Evolutionary conservation across 2,888 invertebrate species (phyloP).

Genomic region (Dugesia japonica): DNA sequence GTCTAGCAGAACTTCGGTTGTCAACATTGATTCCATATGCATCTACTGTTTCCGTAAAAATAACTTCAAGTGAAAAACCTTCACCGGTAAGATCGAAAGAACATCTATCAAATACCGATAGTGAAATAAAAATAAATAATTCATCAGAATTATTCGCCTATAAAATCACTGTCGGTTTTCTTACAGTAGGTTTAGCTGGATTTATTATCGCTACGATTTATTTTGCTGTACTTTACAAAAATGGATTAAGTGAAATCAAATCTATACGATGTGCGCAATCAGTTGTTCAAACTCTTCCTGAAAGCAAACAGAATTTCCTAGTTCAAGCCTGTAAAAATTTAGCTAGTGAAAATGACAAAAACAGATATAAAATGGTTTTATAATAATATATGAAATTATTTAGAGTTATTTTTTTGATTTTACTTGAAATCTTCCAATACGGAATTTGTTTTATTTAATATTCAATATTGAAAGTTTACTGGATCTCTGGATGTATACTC

Average conservation of each 20-base stretch:
- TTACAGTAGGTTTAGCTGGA: background rate
- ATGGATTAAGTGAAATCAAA: slow-evolving; percentile 8
- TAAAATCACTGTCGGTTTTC: background rate
- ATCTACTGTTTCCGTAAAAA: background rate
- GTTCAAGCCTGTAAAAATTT: background rate
- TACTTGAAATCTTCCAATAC: too few species aligned
- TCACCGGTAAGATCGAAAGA: background rate
- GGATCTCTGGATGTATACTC: too few species aligned
- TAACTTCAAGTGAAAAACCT: background rate
- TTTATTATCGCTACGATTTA: background rate
- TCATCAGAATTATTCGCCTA: background rate
- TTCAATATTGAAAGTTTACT: too few species aligned
- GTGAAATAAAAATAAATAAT: background rate
- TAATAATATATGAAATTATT: background rate
- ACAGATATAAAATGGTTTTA: slow-evolving; percentile 15
- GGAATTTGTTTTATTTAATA: too few species aligned
- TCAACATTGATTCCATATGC: background rate
- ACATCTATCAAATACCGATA: background rate
- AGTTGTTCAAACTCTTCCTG: background rate
- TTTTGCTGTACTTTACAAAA: background rate
- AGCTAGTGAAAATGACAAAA: background rate
- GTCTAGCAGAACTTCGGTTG: background rate
- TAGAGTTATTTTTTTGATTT: too few species aligned
- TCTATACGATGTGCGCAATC: background rate
- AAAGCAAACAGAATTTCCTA: slow-evolving; percentile 9